Base-by-base conservation (phyloP, 1,140 invertebrate genomes). In the Orius laevigatus region DNA sequence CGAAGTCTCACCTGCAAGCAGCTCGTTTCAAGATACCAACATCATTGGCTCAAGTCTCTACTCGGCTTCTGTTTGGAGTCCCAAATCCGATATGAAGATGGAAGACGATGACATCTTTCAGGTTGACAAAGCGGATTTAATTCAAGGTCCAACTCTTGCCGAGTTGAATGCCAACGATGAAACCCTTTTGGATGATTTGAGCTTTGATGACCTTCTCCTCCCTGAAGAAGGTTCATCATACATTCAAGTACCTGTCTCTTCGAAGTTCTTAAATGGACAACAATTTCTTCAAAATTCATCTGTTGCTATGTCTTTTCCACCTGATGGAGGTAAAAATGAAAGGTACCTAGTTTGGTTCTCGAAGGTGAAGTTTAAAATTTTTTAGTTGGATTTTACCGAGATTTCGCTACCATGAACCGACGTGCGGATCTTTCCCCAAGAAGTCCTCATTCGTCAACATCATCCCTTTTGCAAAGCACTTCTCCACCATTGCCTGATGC, bases 71-170 rank as follows among this genome's bases (percentile, higher is more conserved):
- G 60, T 66, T 18, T 71, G 69, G 56, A 63, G 58, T 45, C 60
- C 70, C 40, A 78, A 75, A 66, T 67, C 68, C 44, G 75, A 78
- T 56, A 15, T 56, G 41, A 79, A 75, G 62, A 79, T 84, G 72
- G 83, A 87, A 56, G 84, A 88, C 57, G 84, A 89, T 60, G 84
- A 88, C 60, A 86, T 89, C 54, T 87, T 88, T 60, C 84, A 87
- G 70, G 81, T 88, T 35, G 84, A 90, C 61, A 85, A 87, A 64
- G 77, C 79, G 38, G 84, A 89, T 66, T 70, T 89, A 20, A 78
- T 85, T 56, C 71, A 78, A 55, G 84, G 82, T 1, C 84, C 86
- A 1, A 92, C 86, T 48, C 65, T 93, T 38, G 83, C 86, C 0
- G 85, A 91, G 63, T 64, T 93, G 8, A 89, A 89, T 66, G 81